Percentiles rank a stretch among this genome's conserved stretches.
Evolutionary conservation across 2,888 invertebrate genomes (phyloP).

Genomic region (Ethmia dodecea): DNA sequence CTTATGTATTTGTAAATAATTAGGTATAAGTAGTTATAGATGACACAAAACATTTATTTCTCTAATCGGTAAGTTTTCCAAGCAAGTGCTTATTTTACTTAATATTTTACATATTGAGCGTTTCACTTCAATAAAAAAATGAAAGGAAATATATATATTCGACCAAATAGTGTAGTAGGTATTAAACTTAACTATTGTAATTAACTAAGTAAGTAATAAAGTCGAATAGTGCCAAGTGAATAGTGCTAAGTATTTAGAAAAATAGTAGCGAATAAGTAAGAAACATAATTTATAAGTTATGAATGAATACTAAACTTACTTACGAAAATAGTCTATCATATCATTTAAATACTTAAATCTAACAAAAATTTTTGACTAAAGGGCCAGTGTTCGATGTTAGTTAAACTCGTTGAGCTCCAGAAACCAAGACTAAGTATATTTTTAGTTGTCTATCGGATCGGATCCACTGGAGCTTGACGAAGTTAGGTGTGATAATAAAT

Average conservation of each 20-base stretch:
- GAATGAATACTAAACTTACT: slow-evolving; percentile 25
- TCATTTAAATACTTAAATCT: slow-evolving; percentile 63
- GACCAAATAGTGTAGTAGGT: too few species aligned
- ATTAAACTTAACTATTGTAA: too few species aligned
- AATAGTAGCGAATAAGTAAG: slow-evolving; percentile 10
- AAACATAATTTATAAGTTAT: slow-evolving; percentile 20
- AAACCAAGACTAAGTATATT: too few species aligned
- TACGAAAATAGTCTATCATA: slow-evolving; percentile 21
- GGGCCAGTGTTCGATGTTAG: slow-evolving; percentile 70
- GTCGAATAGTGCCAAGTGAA: slow-evolving; percentile 40
- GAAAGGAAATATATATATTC: too few species aligned
- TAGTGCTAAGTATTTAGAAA: slow-evolving; percentile 24
- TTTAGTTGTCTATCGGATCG: too few species aligned
- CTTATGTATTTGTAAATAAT: too few species aligned
- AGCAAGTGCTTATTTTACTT: slow-evolving; percentile 18
- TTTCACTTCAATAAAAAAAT: slow-evolving; percentile 19
- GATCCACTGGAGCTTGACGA: too few species aligned
- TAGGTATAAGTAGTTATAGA: too few species aligned
- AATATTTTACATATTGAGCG: slow-evolving; percentile 34
- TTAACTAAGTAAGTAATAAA: slow-evolving; percentile 16
- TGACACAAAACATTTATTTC: too few species aligned
- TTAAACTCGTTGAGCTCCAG: too few species aligned
- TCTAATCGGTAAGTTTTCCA: slow-evolving; percentile 4
- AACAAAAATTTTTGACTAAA: slow-evolving; percentile 68
- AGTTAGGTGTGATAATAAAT: too few species aligned